These are phyloP conservation scores for Andrena haemorrhoa DNA, from an alignment of 2,888 invertebrate genomes.

Conservation along the genomic window DNA sequence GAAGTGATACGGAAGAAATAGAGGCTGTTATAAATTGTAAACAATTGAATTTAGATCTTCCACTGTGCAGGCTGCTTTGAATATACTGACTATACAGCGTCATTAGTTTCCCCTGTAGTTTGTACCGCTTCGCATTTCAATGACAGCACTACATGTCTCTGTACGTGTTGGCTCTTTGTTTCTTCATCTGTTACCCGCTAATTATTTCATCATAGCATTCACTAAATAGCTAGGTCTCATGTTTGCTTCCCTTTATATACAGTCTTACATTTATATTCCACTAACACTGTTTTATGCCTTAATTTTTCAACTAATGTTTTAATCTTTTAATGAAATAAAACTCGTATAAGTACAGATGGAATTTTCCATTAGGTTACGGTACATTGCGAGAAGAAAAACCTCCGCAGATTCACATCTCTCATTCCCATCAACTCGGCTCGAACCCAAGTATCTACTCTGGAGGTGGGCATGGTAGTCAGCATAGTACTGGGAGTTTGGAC, in stretches of 20 bases:
- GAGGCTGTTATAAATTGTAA: neutral
- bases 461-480: slow-evolving; percentile 82
- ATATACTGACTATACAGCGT: slow-evolving; percentile 2
- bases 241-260: slow-evolving; percentile 27
- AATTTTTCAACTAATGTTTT: slow-evolving; percentile 9
- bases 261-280: slow-evolving; percentile 16
- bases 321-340: slow-evolving; percentile 7
- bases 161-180: slow-evolving; percentile 1
- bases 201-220: slow-evolving; percentile 23
- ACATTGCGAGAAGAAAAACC: slow-evolving; percentile 90
- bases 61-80: slow-evolving; percentile 41
- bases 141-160: slow-evolving; percentile 10
- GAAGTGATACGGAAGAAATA: neutral
- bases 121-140: slow-evolving; percentile 44
- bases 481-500: slow-evolving; percentile 83
- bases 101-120: slow-evolving; percentile 28
- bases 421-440: slow-evolving; percentile 87
- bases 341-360: slow-evolving; percentile 26
- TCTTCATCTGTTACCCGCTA: slow-evolving; percentile 37
- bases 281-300: slow-evolving; percentile 21
- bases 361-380: slow-evolving; percentile 89
- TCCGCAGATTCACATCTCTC: slow-evolving; percentile 83
- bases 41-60: slow-evolving; percentile 3
- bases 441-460: slow-evolving; percentile 87
- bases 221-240: slow-evolving; percentile 7